A percentile compares a stretch with the other conserved stretches of the same genome.
Evolutionary conservation across 2,113 vertebrate species (phyloP).

Genomic region (Pelmatolapia mariae): DNA sequence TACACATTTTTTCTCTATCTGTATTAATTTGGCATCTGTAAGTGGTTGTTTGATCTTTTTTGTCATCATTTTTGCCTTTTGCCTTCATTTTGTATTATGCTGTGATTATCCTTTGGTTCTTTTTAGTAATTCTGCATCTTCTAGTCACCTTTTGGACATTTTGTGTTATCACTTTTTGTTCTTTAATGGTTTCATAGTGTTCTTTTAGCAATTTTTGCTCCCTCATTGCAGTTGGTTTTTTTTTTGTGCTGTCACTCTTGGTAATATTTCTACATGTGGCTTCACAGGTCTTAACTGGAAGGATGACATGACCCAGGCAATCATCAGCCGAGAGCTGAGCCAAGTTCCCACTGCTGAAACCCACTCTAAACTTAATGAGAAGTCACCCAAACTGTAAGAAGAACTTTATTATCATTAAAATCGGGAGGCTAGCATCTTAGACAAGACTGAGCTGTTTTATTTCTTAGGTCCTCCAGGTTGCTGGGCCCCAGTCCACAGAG

Average conservation of each 20-base stretch:
- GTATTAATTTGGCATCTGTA: background rate
- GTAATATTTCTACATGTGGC: background rate
- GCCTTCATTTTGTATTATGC: background rate
- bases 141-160: background rate
- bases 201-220: background rate
- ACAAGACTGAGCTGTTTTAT: background rate
- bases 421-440: background rate
- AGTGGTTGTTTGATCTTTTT: background rate
- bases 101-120: background rate
- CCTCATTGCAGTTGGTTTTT: background rate
- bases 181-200: background rate
- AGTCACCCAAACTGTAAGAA: conserved; percentile 73
- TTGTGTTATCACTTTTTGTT: background rate
- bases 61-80: background rate
- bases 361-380: conserved; percentile 22
- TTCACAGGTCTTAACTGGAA: conserved; percentile 87
- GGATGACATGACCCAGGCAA: conserved; percentile 85
- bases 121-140: background rate
- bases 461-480: background rate
- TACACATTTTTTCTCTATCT: background rate
- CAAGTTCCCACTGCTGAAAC: conserved; percentile 74
- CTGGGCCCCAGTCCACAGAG: background rate
- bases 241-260: background rate
- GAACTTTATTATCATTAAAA: background rate
- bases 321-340: conserved; percentile 86